Evolutionary conservation across 2,113 vertebrate species (phyloP).

Genomic region (Dromaius novaehollandiae): DNA sequence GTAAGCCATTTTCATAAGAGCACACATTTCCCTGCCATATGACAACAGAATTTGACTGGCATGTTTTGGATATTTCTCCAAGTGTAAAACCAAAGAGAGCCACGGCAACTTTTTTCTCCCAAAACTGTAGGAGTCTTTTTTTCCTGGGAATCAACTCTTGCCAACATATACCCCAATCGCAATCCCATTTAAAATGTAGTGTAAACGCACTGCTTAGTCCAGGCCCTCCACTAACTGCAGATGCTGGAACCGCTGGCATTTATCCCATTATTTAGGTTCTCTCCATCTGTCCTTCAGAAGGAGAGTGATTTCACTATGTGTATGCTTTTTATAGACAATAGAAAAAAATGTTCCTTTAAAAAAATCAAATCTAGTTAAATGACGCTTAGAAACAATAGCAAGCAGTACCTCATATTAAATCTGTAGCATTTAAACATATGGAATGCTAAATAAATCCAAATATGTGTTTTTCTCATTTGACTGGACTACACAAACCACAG

Average conservation of each 20-base stretch:
- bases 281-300: not conserved
- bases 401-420: not conserved
- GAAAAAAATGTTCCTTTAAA: not conserved
- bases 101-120: not conserved
- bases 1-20: not conserved
- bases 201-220: not conserved
- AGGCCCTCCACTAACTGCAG: not conserved
- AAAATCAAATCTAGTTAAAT: not conserved
- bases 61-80: slow-evolving; percentile 7
- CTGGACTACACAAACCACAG: not conserved
- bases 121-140: not conserved
- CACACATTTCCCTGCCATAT: not conserved
- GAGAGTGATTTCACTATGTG: not conserved
- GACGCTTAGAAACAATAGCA: not conserved
- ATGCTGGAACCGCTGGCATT: not conserved
- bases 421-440: not conserved
- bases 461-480: not conserved
- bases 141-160: not conserved
- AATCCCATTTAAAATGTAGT: not conserved
- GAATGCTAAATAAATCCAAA: not conserved
- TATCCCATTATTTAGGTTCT: not conserved
- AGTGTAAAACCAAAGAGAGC: not conserved
- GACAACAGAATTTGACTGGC: not conserved
- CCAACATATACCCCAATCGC: not conserved
- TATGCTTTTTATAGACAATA: not conserved